Base-by-base conservation (phyloP, 2,113 vertebrate species). In the Origma solitaria region DNA sequence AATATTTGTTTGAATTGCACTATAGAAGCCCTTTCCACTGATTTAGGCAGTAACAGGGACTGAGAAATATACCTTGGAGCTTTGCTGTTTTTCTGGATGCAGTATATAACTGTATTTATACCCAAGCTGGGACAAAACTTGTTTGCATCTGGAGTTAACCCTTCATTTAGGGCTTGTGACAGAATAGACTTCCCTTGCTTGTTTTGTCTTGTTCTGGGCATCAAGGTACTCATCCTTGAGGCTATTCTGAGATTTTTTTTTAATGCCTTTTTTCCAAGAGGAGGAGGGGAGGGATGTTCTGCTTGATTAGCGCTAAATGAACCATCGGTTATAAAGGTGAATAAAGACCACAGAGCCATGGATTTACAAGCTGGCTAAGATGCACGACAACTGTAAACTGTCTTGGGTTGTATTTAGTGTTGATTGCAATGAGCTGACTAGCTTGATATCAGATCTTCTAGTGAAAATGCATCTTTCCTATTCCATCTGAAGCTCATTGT, bases 1-100 rank as follows among this genome's bases (percentile, higher is more conserved):
- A 31, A 2, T 77, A 30, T 54, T 80, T 1, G 0, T 68, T 71
- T 0, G 0, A 73, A 27, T 53, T 86, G 33, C 11, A 27, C 28
- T 53, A 1, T 4, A 47, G 54, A 53, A 90, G 38, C 19, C 13
- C 4, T 84, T 86, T 68, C 12, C 13, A 19, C 13, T 62, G 54
- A 23, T 77, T 82, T 80, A 77, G 27, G 13, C 8, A 3, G 42
- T 57, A 73, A 33, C 11, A 73, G 38, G 21, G n/a, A 30, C 47
- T 60, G 47, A 68, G 83, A 57, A 80, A 28, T 54, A 30, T 0
- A 15, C 20, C 35, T 20, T 49, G 30, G 65, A 40, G 21, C 19
- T 80, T 56, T 70, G 42, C 40, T 2, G 2, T 58, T 86, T 17
- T n/a, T 73, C 21, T 50, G 42, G 22, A 18, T 65, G n/a, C 31